Percentiles rank a stretch among this genome's conserved stretches.
Conservation (phyloP, 2,113 vertebrate species). For the Chelonoidis abingdonii region DNA sequence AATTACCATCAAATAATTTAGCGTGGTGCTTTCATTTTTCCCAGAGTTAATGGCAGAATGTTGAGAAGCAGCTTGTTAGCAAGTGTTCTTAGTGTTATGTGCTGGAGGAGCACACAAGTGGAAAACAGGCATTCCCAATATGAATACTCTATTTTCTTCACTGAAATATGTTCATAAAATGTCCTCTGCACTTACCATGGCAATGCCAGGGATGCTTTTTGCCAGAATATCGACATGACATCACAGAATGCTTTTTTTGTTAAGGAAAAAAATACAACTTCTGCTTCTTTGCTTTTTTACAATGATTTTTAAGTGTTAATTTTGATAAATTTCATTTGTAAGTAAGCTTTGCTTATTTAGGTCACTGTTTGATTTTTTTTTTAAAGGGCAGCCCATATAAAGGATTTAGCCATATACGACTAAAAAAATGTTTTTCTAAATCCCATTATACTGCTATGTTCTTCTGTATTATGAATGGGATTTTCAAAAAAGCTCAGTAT, state of each 20-base stretch:
- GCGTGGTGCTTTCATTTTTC: slow-evolving; percentile 33
- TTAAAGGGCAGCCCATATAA: background rate
- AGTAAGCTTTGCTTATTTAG: slow-evolving; percentile 11
- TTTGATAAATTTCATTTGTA: background rate
- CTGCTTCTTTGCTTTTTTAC: background rate
- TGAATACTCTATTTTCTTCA: slow-evolving; percentile 11
- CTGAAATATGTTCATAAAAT: background rate
- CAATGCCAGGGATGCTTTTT: background rate
- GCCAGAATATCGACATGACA: background rate
- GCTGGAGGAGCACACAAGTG: slow-evolving; percentile 15
- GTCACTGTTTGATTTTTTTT: slow-evolving; percentile 8
- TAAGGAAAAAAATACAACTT: background rate
- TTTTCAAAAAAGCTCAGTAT: background rate
- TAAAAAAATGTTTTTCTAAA: background rate
- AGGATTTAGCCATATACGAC: background rate
- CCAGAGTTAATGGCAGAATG: background rate
- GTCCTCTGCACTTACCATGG: background rate
- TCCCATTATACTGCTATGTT: rapidly evolving
- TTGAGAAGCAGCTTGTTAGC: slow-evolving; percentile 50
- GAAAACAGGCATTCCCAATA: background rate
- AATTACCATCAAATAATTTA: slow-evolving; percentile 10
- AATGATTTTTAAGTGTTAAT: background rate
- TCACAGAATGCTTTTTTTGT: background rate
- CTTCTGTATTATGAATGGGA: background rate
- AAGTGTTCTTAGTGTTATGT: slow-evolving; percentile 37